Evolutionary conservation across 2,797 vertebrate species (phyloP).

Genomic region (Setipinna tenuifilis): DNA sequence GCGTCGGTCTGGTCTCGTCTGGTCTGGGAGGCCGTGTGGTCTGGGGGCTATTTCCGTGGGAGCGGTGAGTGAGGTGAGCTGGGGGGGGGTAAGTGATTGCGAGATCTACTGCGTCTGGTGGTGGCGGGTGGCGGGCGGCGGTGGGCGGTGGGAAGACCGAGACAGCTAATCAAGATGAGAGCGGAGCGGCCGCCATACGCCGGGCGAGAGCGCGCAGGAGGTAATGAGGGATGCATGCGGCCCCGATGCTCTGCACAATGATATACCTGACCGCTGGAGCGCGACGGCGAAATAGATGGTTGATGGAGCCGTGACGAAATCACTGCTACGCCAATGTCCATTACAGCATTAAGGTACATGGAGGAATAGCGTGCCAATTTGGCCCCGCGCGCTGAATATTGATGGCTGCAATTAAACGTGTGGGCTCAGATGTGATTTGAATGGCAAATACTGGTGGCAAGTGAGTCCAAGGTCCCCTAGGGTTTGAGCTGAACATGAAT

Average conservation of each 20-base stretch:
- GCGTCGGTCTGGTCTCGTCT: background rate
- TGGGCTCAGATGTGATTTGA: background rate
- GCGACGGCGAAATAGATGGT: conserved; percentile 35
- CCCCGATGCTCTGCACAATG: conserved; percentile 26
- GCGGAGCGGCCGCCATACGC: conserved; percentile 47
- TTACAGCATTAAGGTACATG: background rate
- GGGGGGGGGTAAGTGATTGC: conserved; percentile 52
- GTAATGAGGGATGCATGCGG: conserved; percentile 50
- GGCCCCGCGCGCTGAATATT: background rate
- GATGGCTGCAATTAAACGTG: background rate
- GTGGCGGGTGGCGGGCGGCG: background rate
- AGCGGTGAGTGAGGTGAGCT: too few relatives aligned
- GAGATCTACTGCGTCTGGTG: background rate
- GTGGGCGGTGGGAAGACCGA: conserved; percentile 46
- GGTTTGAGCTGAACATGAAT: background rate
- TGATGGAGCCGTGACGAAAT: conserved; percentile 41
- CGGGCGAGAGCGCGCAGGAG: conserved; percentile 48
- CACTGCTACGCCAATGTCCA: background rate
- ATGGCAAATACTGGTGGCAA: background rate
- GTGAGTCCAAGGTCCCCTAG: too few relatives aligned
- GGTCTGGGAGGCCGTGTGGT: too few relatives aligned
- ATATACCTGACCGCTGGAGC: conserved; percentile 49
- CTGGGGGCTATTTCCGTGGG: conserved; percentile 43
- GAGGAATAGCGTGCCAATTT: background rate
- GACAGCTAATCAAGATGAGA: conserved; percentile 52